Percentiles rank a stretch among this genome's conserved stretches.
These are phyloP conservation scores for Oncorhynchus clarkii DNA, from an alignment of 2,113 vertebrate genomes.

Conservation along the genomic window DNA sequence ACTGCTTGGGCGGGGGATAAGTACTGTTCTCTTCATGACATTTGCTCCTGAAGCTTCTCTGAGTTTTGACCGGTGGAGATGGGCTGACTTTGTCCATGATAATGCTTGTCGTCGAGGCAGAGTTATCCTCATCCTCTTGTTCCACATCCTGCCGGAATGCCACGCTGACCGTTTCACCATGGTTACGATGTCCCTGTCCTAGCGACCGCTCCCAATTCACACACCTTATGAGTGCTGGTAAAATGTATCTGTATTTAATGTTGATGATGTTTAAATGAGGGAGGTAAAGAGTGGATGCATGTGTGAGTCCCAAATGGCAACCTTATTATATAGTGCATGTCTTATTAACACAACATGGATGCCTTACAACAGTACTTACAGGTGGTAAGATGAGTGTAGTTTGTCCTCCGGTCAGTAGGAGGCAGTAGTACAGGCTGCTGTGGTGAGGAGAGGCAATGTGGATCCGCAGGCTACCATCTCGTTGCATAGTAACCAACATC, in stretches of 20 bases:
- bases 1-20: slow-evolving; percentile 45
- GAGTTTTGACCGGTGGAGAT: slow-evolving; percentile 51
- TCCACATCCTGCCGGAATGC: slow-evolving; percentile 5
- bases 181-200: not conserved
- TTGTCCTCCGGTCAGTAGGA: slow-evolving; percentile 40
- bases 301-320: not conserved
- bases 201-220: slow-evolving; percentile 15
- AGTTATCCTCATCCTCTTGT: not conserved
- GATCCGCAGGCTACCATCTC: slow-evolving; percentile 60
- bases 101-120: not conserved
- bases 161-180: too few relatives aligned
- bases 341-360: not conserved
- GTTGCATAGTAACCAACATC: slow-evolving; percentile 42
- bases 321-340: not conserved
- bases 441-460: slow-evolving; percentile 46
- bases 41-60: slow-evolving; percentile 52
- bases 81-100: not conserved
- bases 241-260: too few relatives aligned
- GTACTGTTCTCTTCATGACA: not conserved
- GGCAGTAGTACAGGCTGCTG: slow-evolving; percentile 70
- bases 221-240: slow-evolving; percentile 39
- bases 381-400: slow-evolving; percentile 45
- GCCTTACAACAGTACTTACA: too few relatives aligned
- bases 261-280: not conserved
- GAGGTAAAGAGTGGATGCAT: not conserved